phyloP scores from a whole-genome alignment of 2,113 vertebrate species.

The Cyprinus carpio region DNA sequence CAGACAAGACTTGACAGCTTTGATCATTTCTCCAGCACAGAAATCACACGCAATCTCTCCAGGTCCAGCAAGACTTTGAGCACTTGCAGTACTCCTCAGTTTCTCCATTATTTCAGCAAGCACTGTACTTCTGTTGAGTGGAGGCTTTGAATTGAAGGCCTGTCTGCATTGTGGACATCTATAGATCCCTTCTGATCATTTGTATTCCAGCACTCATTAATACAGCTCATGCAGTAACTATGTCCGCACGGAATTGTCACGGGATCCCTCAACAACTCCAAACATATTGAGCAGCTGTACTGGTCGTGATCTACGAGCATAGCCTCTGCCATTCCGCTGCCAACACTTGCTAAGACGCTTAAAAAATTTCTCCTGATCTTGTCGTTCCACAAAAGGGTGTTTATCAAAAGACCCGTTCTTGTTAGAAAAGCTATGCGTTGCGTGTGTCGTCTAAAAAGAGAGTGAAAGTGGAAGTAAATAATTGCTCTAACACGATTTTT shows the following conservation, averaged over 20 bases:
- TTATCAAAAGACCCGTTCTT: not conserved
- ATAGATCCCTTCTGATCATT: not conserved
- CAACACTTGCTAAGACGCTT: not conserved
- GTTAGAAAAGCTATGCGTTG: not conserved
- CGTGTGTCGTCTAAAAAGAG: not conserved
- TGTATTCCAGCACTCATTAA: constrained; percentile 34
- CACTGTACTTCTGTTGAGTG: constrained; percentile 49
- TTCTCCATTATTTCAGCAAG: constrained; percentile 50
- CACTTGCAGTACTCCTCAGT: not conserved
- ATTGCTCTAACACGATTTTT: not conserved
- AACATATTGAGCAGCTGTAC: constrained; percentile 50
- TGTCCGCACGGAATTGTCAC: constrained; percentile 57
- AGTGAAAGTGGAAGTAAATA: constrained; percentile 44
- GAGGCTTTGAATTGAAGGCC: constrained; percentile 3
- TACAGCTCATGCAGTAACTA: constrained; percentile 52
- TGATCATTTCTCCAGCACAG: too few species aligned
- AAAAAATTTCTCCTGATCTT: not conserved
- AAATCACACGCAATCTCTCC: too few species aligned
- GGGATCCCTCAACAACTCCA: constrained; percentile 49
- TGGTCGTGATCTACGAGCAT: constrained; percentile 8
- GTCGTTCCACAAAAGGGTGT: not conserved
- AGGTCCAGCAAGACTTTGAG: too few species aligned
- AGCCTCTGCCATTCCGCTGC: constrained; percentile 13
- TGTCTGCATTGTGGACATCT: constrained; percentile 53
- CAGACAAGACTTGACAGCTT: too few species aligned